Base-by-base conservation (phyloP, 2,888 invertebrate genomes). In the Andrena marginata region DNA sequence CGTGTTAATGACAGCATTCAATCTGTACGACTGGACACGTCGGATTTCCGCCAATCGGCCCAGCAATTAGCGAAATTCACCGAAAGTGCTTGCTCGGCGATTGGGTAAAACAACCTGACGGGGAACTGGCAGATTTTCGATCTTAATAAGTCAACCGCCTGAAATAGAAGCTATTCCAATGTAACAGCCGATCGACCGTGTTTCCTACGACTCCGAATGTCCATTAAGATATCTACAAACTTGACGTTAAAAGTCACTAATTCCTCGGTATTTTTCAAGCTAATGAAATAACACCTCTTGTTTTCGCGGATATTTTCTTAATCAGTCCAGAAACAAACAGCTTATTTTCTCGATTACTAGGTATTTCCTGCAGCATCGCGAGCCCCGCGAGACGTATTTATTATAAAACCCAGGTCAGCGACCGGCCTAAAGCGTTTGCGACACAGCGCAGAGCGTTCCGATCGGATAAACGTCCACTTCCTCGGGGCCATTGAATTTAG, bases 21-120 rank as follows among this genome's bases (percentile, higher is more conserved):
- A 75, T 82, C 80, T 77, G 86, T 77, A 82, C 80, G 67, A 80
- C 75, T 82, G 85, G 81, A 89, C 87, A 85, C 85, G 87, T 87
- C 90, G 90, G 87, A 91, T 91, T 90, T 91, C 84, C 90, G 91
- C 91, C 92, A 92, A 91, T 92, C 90, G 91, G 85, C 86, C 72
- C 80, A 83, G 90, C 90, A 92, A 93, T 93, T 93, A 93, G 91
- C 89, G 87, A 89, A 91, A 92, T 93, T 92, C 91, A 92, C 72
- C 82, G 87, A 85, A 89, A 87, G 81, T 86, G 88, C 87, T 91
- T 89, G 85, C 88, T 86, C 89, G 86, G 84, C 87, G 84, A 87
- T 85, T 82, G 79, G 54, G 33, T 76, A 77, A 87, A 88, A 90
- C 87, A 85, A 89, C 85, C 81, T 79, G 82, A 82, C 60, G 67